Conservation (phyloP, 1,140 invertebrate genomes). For the Drosophila lacteicornis region DNA sequence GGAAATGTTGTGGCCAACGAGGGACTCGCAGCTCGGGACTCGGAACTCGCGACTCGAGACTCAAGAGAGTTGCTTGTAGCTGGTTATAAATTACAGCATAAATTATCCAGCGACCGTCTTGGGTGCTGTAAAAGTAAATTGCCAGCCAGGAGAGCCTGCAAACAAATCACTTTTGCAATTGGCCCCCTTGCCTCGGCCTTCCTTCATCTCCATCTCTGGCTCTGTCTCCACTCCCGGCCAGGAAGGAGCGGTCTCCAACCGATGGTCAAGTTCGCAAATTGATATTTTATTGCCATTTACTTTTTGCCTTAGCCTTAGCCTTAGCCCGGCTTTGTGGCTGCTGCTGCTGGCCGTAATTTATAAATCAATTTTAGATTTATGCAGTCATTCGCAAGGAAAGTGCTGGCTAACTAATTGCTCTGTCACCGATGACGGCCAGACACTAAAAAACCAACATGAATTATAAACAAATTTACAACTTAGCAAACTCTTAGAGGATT, state of each 20-base stretch:
- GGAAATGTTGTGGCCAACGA: constrained; percentile 42
- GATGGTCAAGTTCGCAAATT: constrained; percentile 60
- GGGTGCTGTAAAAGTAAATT: constrained; percentile 67
- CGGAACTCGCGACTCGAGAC: constrained; percentile 3
- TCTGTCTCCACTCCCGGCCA: background rate
- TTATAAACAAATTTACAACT: constrained; percentile 15
- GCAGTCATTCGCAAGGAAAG: constrained; percentile 14
- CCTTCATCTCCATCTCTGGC: constrained; percentile 6
- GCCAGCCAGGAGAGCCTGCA: constrained; percentile 38
- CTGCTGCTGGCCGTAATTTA: constrained; percentile 45
- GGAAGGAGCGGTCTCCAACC: constrained; percentile 1
- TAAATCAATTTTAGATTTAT: constrained; percentile 58
- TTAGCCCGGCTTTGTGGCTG: constrained; percentile 14
- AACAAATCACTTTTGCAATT: constrained; percentile 66
- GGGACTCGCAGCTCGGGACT: background rate
- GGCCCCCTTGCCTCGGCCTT: constrained; percentile 17
- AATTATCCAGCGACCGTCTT: constrained; percentile 48
- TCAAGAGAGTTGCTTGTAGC: constrained; percentile 16
- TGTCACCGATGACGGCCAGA: constrained; percentile 30
- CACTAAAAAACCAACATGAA: constrained; percentile 14
- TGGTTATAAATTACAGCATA: constrained; percentile 64
- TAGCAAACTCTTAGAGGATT: background rate
- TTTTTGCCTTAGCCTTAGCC: constrained; percentile 20
- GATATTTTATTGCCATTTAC: constrained; percentile 68
- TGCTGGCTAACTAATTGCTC: constrained; percentile 52